phyloP scores from a whole-genome alignment of 2,113 vertebrate genomes.

The Eleginops maclovinus region DNA sequence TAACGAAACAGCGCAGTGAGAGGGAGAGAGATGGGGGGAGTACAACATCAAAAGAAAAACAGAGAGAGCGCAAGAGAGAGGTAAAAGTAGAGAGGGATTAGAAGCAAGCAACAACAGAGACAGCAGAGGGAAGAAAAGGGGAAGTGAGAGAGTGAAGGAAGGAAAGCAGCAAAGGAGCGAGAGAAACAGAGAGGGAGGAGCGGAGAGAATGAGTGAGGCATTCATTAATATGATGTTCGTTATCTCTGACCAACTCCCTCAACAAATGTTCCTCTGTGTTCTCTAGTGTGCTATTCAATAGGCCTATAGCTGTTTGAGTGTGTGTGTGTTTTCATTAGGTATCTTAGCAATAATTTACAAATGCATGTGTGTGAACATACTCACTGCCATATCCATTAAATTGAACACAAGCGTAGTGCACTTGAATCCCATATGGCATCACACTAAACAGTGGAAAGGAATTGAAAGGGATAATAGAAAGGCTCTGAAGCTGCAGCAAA shows the following conservation, averaged over 20 bases:
- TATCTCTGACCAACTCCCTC: conserved; percentile 61
- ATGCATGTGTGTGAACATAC: not conserved
- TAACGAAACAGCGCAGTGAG: conserved; percentile 21
- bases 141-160: not conserved
- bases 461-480: conserved; percentile 15
- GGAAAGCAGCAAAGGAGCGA: conserved; percentile 15
- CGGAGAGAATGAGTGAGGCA: conserved; percentile 36
- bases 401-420: not conserved
- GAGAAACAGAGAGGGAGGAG: conserved; percentile 48
- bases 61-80: not conserved
- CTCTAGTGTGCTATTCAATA: conserved; percentile 41
- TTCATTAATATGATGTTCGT: conserved; percentile 70
- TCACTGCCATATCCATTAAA: not conserved
- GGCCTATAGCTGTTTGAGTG: conserved; percentile 8
- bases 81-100: not conserved
- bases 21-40: conserved; percentile 8
- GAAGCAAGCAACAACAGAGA: conserved; percentile 2
- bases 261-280: conserved; percentile 65
- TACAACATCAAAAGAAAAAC: conserved; percentile 21
- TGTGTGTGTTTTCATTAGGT: not conserved
- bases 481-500: conserved; percentile 4
- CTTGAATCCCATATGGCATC: not conserved
- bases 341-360: not conserved
- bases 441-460: not conserved
- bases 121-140: not conserved